Percentiles rank a stretch among this genome's conserved stretches.
These are phyloP conservation scores for Hetaerina titia DNA, from an alignment of 2,888 invertebrate species.

Conservation along the genomic window DNA sequence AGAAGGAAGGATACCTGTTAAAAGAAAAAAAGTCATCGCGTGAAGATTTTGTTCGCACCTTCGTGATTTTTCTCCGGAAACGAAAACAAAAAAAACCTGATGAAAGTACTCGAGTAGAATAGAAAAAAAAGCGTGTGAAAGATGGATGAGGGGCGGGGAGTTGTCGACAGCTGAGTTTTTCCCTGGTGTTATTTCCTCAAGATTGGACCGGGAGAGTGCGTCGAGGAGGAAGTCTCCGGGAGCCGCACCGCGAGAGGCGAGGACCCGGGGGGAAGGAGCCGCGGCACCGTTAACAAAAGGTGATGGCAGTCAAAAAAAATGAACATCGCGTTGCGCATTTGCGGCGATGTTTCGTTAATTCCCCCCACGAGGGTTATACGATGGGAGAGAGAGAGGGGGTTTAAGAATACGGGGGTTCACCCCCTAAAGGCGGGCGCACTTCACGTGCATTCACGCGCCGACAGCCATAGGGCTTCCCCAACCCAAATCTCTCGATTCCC, in stretches of 20 bases:
- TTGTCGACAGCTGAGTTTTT: neutral
- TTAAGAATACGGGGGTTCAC: neutral
- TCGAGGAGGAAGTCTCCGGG: neutral
- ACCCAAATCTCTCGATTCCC: neutral
- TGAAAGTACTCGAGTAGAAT: neutral
- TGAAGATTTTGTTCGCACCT: neutral
- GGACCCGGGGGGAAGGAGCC: slow-evolving; percentile 21
- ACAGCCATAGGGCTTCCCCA: slow-evolving; percentile 16
- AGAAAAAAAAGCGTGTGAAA: neutral
- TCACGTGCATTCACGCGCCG: neutral
- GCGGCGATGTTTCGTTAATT: slow-evolving; percentile 16
- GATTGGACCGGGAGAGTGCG: neutral
- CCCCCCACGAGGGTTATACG: neutral
- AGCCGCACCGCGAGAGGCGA: neutral
- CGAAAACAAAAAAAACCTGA: neutral
- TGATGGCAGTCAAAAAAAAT: slow-evolving; percentile 35
- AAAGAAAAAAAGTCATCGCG: neutral
- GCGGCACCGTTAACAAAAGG: slow-evolving; percentile 34
- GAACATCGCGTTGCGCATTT: slow-evolving; percentile 56
- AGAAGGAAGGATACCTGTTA: neutral
- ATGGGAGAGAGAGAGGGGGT: neutral
- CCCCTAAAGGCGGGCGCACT: neutral
- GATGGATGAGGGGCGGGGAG: neutral
- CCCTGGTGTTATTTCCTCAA: neutral
- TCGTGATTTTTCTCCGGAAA: neutral